Evolutionary conservation across 2,888 invertebrate genomes (phyloP).

Genomic region (Drosophila neonasuta): DNA sequence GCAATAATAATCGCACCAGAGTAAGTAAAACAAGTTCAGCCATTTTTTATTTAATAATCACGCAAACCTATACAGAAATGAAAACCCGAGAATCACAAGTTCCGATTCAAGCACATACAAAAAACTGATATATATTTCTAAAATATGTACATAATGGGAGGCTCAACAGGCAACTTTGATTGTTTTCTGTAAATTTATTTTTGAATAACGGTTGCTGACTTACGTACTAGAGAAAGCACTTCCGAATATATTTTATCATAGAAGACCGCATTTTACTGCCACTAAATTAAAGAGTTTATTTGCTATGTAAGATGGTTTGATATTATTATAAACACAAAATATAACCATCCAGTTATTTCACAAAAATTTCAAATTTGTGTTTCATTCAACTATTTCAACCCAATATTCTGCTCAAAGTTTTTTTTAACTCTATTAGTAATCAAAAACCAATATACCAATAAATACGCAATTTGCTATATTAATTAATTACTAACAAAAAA

Average conservation of each 20-base stretch:
- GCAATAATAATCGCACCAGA: conserved; percentile 49
- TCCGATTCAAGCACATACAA: neutral
- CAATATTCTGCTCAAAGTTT: neutral
- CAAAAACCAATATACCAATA: neutral
- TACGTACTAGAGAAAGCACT: no score
- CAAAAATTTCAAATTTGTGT: neutral
- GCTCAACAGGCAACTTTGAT: neutral
- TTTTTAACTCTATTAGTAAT: neutral
- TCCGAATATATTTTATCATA: no score
- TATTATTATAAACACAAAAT: neutral
- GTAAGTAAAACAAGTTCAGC: conserved; percentile 18
- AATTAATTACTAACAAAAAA: no score
- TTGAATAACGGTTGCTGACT: no score
- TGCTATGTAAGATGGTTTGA: neutral
- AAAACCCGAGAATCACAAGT: no score
- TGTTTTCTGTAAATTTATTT: neutral
- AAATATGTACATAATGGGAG: neutral
- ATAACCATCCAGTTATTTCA: neutral
- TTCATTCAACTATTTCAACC: conserved; percentile 9
- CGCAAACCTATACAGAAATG: no score
- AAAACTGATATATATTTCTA: neutral
- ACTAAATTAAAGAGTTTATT: neutral
- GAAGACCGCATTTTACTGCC: no score
- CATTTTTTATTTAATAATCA: conserved; percentile 28
- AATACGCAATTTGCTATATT: no score